A percentile compares a stretch with the other conserved stretches of the same genome.
Conservation (phyloP, 1,140 invertebrate genomes). For the Pentalonia nigronervosa region DNA sequence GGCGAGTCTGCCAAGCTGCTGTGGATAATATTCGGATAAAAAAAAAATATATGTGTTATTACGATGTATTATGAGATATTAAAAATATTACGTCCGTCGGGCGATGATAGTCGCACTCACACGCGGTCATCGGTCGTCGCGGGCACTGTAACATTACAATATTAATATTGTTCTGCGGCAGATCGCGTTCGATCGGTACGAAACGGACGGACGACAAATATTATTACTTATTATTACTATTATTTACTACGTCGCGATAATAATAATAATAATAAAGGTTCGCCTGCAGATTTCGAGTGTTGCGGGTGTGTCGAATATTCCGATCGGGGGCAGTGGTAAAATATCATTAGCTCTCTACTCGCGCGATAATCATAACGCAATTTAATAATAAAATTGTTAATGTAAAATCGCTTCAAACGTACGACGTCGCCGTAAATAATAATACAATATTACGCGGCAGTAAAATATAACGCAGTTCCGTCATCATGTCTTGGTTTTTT, state of each 20-base stretch:
- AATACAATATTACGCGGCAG: too few species aligned
- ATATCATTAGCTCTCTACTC: too few species aligned
- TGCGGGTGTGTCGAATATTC: background rate
- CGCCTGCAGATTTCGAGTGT: background rate
- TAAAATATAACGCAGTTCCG: too few species aligned
- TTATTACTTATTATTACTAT: too few species aligned
- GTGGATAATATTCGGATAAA: background rate
- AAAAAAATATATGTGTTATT: background rate
- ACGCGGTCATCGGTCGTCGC: background rate
- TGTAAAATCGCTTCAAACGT: too few species aligned
- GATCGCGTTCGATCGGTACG: background rate
- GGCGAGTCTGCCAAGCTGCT: background rate
- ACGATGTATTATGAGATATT: background rate
- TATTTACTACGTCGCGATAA: background rate
- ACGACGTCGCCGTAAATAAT: too few species aligned
- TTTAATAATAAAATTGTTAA: too few species aligned
- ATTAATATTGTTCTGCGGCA: background rate
- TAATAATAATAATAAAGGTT: background rate
- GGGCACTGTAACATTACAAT: too few species aligned
- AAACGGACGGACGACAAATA: background rate
- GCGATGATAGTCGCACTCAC: background rate
- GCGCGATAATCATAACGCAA: too few species aligned
- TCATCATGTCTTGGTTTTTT: constrained; percentile 36
- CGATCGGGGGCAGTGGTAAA: too few species aligned
- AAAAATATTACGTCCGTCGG: background rate